Conservation (phyloP, 1,140 invertebrate genomes). For the Temnothorax longispinosus region DNA sequence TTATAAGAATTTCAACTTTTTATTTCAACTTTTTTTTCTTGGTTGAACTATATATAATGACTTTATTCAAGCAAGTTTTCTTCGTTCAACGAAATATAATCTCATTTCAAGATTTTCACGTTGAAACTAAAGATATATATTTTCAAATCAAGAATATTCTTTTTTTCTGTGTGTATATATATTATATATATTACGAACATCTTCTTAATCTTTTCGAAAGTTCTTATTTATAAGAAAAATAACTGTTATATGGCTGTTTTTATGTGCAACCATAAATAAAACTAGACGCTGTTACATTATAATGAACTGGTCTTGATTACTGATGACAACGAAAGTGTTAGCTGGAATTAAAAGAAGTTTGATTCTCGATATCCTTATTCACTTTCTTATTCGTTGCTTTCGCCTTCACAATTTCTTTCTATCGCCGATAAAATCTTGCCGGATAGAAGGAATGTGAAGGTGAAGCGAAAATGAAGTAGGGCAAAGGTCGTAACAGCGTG, state of each 20-base stretch:
- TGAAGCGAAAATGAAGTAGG: slow-evolving; percentile 23
- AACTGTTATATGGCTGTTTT: background rate
- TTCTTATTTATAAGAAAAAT: background rate
- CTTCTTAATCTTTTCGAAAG: background rate
- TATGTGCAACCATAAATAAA: background rate
- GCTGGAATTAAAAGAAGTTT: background rate
- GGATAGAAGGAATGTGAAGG: background rate
- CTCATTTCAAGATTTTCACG: no score
- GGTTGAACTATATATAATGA: no score
- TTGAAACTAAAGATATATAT: no score
- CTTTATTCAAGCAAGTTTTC: no score
- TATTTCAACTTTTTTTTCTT: no score
- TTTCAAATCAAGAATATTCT: no score
- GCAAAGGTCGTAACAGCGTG: slow-evolving; percentile 9
- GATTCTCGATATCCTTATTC: background rate
- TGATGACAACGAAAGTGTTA: background rate
- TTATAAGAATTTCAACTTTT: no score
- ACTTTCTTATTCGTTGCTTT: background rate
- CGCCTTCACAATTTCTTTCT: background rate
- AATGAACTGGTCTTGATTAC: background rate
- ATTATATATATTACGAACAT: background rate
- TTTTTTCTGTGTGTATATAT: no score
- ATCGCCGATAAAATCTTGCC: background rate
- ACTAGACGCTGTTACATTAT: background rate
- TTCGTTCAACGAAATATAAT: no score